These are phyloP conservation scores for Prolemur simus DNA, from an alignment of 2,113 vertebrate genomes.

Conservation along the genomic window DNA sequence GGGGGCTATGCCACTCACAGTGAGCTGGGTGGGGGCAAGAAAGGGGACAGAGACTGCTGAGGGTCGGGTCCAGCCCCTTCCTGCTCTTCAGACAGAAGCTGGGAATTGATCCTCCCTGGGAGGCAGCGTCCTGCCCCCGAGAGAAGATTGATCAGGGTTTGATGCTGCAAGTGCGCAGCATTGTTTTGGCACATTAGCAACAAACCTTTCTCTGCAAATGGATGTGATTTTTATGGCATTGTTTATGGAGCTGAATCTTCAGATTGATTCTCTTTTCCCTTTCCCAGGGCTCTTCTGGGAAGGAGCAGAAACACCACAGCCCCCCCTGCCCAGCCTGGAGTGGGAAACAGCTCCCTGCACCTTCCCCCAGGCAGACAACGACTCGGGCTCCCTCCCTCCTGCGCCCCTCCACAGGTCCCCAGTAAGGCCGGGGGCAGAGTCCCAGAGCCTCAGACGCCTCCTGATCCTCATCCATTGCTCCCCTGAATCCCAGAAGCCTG, in stretches of 20 bases:
- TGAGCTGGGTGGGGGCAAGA: background rate
- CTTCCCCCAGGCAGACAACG: background rate
- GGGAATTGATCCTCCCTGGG: constrained; percentile 73
- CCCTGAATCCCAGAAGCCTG: background rate
- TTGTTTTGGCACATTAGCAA: constrained; percentile 82
- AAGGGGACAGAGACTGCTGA: constrained; percentile 58
- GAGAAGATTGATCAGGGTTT: constrained; percentile 82
- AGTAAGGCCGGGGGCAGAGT: background rate
- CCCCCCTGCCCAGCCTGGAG: background rate
- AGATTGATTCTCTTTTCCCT: constrained; percentile 80
- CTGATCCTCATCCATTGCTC: background rate
- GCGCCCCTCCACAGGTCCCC: background rate
- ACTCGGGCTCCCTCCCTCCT: background rate
- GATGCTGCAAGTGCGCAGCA: constrained; percentile 80
- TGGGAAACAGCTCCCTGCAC: background rate
- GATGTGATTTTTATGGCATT: constrained; percentile 85
- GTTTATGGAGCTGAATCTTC: constrained; percentile 85
- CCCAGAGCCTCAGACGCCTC: background rate
- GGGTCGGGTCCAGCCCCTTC: constrained; percentile 28
- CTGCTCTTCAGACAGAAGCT: constrained; percentile 56
- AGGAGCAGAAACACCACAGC: background rate
- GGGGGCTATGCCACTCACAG: fast-evolving
- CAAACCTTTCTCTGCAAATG: constrained; percentile 81
- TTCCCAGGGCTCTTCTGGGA: constrained; percentile 38
- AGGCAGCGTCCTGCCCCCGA: constrained; percentile 74